Conservation (phyloP, 2,888 invertebrate species). For the Pollenia angustigena region DNA sequence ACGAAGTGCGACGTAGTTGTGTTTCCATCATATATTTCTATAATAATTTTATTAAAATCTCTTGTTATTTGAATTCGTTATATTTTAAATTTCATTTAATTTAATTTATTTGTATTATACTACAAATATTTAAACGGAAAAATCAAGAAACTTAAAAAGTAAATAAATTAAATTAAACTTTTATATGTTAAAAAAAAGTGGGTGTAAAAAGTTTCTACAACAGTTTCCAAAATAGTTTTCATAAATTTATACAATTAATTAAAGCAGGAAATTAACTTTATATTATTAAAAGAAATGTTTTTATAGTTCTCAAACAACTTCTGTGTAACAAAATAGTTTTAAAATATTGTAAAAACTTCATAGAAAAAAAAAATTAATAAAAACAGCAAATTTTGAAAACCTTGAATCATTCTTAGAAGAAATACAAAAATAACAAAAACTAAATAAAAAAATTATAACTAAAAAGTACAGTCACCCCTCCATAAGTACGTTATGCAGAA, state of each 20-base stretch:
- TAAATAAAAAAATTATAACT: not conserved
- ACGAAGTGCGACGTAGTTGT: too few species aligned
- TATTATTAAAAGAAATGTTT: not conserved
- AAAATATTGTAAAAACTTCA: not conserved
- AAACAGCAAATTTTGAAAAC: conserved; percentile 7
- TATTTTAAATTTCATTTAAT: not conserved
- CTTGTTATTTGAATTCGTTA: too few species aligned
- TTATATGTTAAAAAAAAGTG: not conserved
- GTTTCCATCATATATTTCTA: too few species aligned
- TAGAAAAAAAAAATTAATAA: not conserved
- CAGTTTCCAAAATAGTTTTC: not conserved
- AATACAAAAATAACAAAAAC: not conserved
- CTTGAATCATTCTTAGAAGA: conserved; percentile 8
- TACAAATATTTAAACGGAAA: too few species aligned
- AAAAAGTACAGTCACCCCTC: conserved; percentile 21
- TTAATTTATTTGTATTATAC: not conserved
- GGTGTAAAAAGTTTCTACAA: not conserved
- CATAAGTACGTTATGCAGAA: not conserved
- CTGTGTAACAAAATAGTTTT: not conserved
- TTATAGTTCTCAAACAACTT: not conserved
- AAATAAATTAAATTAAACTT: not conserved
- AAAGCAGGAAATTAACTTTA: conserved; percentile 36
- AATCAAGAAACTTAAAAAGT: not conserved
- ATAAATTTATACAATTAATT: conserved; percentile 29
- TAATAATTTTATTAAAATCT: too few species aligned